Base-by-base conservation (phyloP, 2,113 vertebrate genomes). In the Plestiodon gilberti region DNA sequence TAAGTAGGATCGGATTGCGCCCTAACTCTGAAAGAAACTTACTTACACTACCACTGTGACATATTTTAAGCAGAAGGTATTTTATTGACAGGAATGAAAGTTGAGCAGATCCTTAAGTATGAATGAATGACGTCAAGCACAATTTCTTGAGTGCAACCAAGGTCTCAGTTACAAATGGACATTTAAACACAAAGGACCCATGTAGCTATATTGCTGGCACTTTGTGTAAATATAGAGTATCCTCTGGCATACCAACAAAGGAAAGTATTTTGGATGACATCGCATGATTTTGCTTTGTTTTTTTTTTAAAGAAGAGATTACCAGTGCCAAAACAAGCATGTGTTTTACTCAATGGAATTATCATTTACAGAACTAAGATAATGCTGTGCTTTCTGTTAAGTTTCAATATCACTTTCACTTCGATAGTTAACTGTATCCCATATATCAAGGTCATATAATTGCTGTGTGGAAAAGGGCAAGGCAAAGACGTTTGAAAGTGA, bases 361-460 rank as follows among this genome's bases (percentile, higher is more conserved):
- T 87, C 76, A 57, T 85, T 84, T 61, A 35, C 1, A 84, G 69
- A 88, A 61, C 40, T 70, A 48, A 91, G 82, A 88, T 90, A 92
- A 90, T 83, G 48, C 48, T 90, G 89, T 90, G 1, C 65, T 89
- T 84, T 25, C 86, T 93, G 91, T 85, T 91, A 83, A 84, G 93
- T 84, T 93, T 95, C 89, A 92, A 64, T 71, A 83, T 84, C 78
- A 81, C 52, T 92, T 86, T 87, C 86, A 92, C 76, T 90, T 20
- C 84, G 88, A 90, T 85, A 84, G 71, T 85, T 59, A 77, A 91
- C 73, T 84, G 88, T 91, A 91, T 87, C 88, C 85, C 82, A 88
- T n/a, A 84, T 75, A 67, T 22, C 86, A 85, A 70, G 64, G 17
- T 52, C 86, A 82, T 40, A 69, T 23, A 91, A 92, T 87, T 82